These are phyloP conservation scores for Anabas testudineus DNA, from an alignment of 2,797 vertebrate genomes.

Conservation along the genomic window DNA sequence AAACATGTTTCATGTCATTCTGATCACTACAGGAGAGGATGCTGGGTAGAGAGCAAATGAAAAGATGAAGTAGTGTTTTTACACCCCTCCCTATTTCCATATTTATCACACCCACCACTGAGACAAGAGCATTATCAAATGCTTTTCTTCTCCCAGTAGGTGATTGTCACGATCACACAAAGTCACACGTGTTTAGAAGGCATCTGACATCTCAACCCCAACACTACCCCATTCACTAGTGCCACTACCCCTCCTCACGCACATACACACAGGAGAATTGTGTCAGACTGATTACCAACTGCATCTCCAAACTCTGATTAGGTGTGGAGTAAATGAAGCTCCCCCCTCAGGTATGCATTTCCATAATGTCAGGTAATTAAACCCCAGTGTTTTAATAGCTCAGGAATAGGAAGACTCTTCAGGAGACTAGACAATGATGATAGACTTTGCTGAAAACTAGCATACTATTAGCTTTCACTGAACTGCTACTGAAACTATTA, in stretches of 20 bases:
- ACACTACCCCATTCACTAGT: constrained; percentile 34
- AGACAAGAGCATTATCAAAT: constrained; percentile 60
- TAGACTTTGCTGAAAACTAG: constrained; percentile 65
- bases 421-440: constrained; percentile 71
- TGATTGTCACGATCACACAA: constrained; percentile 48
- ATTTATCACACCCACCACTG: constrained; percentile 68
- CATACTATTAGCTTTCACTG: constrained; percentile 51
- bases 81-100: constrained; percentile 44
- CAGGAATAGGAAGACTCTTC: constrained; percentile 75
- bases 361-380: constrained; percentile 85
- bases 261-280: constrained; percentile 48
- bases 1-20: constrained; percentile 69
- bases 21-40: constrained; percentile 63
- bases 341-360: constrained; percentile 82
- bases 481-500: constrained; percentile 36
- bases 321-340: constrained; percentile 81
- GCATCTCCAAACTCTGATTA: constrained; percentile 80
- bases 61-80: constrained; percentile 66
- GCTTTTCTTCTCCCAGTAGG: constrained; percentile 48
- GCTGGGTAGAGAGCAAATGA: constrained; percentile 45
- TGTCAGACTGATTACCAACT: constrained; percentile 82
- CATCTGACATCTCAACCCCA: constrained; percentile 51
- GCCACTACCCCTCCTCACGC: constrained; percentile 32
- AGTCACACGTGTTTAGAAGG: constrained; percentile 64
- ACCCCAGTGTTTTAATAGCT: constrained; percentile 81